These are phyloP conservation scores for Tetraneura akinire DNA, from an alignment of 1,140 invertebrate species.

Conservation along the genomic window DNA sequence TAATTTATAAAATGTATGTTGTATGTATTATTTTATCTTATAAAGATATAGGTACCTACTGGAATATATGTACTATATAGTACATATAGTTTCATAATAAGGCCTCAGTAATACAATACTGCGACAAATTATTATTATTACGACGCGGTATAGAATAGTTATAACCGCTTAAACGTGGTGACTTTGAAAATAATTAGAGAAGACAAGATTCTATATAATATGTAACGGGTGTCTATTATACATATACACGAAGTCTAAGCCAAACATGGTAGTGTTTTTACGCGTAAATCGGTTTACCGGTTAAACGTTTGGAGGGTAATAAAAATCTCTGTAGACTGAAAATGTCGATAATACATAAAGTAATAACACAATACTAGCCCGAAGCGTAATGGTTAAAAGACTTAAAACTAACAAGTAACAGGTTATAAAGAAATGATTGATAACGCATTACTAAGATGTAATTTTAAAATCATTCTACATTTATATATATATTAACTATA, in stretches of 20 bases:
- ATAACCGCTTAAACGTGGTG: neutral
- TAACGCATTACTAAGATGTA: neutral
- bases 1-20: too few species aligned
- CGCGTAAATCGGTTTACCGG: slow-evolving; percentile 35
- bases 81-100: too few species aligned
- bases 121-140: too few species aligned
- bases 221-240: slow-evolving; percentile 2
- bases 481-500: slow-evolving; percentile 8
- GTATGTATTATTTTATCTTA: too few species aligned
- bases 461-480: neutral
- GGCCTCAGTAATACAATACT: too few species aligned
- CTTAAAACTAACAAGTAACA: slow-evolving; percentile 27
- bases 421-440: slow-evolving; percentile 18
- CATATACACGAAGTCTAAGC: neutral
- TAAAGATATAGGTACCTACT: too few species aligned
- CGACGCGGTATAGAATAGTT: too few species aligned
- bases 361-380: slow-evolving; percentile 17
- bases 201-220: neutral
- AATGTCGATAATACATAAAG: slow-evolving; percentile 8
- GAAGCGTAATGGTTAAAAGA: neutral
- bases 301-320: slow-evolving; percentile 21
- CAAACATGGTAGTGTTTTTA: slow-evolving; percentile 5
- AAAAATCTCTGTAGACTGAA: slow-evolving; percentile 17
- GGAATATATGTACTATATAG: too few species aligned
- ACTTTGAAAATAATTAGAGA: neutral